Evolutionary conservation across 2,113 vertebrate genomes (phyloP).

Genomic region (Planiliza haematocheilus): DNA sequence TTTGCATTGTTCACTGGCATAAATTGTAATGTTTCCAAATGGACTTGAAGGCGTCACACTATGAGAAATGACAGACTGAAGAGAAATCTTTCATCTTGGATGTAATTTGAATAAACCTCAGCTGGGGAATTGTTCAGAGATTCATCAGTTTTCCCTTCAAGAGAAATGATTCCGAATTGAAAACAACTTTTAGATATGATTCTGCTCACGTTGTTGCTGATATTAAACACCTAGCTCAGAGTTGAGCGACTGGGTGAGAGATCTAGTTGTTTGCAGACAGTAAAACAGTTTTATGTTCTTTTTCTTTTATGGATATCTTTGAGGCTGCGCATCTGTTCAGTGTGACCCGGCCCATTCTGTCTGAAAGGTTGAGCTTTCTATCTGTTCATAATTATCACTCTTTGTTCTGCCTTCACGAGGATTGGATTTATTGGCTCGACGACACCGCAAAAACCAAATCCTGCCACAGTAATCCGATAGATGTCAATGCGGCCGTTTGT

Average conservation of each 20-base stretch:
- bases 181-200: background rate
- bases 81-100: background rate
- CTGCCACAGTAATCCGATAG: slow-evolving; percentile 33
- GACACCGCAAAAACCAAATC: slow-evolving; percentile 45
- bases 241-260: background rate
- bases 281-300: background rate
- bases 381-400: slow-evolving; percentile 25
- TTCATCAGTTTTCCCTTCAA: background rate
- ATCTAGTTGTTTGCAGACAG: slow-evolving; percentile 1
- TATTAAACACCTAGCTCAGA: background rate
- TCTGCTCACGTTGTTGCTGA: background rate
- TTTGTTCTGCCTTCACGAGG: slow-evolving; percentile 37
- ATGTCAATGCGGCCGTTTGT: slow-evolving; percentile 17
- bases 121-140: background rate
- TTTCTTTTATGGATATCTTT: slow-evolving; percentile 8
- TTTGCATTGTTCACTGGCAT: too few species aligned
- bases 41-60: slow-evolving; percentile 23
- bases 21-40: background rate
- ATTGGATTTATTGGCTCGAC: slow-evolving; percentile 35
- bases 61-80: background rate
- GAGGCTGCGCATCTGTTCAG: slow-evolving; percentile 2
- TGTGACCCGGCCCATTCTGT: slow-evolving; percentile 2
- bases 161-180: too few species aligned
- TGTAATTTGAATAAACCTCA: background rate
- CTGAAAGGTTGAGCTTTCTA: slow-evolving; percentile 8